These are phyloP conservation scores for Aleadryas rufinucha DNA, from an alignment of 2,113 vertebrate genomes.

Conservation along the genomic window DNA sequence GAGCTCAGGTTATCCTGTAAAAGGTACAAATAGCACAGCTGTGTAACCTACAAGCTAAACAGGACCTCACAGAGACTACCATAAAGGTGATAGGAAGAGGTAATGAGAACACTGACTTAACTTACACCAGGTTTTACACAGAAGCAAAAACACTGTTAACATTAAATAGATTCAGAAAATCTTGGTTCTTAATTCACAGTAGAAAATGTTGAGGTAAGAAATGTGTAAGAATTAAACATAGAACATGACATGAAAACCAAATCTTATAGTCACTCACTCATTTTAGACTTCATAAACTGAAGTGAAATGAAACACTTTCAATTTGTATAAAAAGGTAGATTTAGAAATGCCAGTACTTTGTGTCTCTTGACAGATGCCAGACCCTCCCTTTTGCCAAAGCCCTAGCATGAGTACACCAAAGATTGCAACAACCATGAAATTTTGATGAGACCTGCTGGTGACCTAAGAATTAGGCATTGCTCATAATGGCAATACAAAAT, in stretches of 20 bases:
- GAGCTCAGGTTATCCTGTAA: not conserved
- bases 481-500: not conserved
- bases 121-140: not conserved
- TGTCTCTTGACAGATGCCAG: not conserved
- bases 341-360: not conserved
- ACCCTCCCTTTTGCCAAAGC: not conserved
- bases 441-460: not conserved
- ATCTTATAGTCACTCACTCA: not conserved
- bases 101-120: not conserved
- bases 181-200: not conserved
- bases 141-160: not conserved
- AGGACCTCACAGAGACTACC: not conserved
- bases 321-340: not conserved
- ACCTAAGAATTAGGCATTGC: not conserved
- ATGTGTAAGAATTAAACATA: not conserved
- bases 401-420: not conserved
- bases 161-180: not conserved
- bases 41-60: not conserved
- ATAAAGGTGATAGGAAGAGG: not conserved
- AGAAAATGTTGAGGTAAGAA: not conserved
- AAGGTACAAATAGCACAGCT: not conserved
- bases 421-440: not conserved
- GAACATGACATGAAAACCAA: not conserved
- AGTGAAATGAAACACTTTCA: not conserved
- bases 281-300: not conserved